phyloP scores from a whole-genome alignment of 2,113 vertebrate genomes.

The Cichladusa arquata region DNA sequence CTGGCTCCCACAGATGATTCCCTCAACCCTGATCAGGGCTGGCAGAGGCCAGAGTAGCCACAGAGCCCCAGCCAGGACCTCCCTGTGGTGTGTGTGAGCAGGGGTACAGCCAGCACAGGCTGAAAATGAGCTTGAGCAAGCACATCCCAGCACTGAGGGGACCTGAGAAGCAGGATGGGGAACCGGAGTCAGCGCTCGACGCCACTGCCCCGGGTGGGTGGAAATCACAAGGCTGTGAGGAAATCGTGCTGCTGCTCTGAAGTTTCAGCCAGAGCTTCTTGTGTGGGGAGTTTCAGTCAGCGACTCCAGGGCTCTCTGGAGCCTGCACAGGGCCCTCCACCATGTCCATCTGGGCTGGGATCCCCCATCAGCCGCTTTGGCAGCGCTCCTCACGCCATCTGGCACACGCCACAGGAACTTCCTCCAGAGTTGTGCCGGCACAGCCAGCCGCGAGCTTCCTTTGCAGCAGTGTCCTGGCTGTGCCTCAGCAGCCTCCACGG shows the following conservation, averaged over 20 bases:
- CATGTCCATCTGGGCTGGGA: constrained; percentile 42
- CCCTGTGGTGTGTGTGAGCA: accelerated
- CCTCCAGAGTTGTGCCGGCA: background rate
- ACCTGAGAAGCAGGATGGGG: background rate
- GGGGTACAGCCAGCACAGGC: background rate
- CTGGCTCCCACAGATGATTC: background rate
- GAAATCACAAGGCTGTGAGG: background rate
- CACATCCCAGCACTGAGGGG: background rate
- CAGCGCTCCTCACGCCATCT: constrained; percentile 11
- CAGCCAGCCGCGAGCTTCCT: background rate
- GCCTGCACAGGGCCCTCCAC: background rate
- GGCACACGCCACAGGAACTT: background rate
- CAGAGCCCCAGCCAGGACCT: background rate
- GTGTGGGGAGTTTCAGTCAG: background rate
- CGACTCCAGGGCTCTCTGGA: background rate
- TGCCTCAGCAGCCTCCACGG: background rate
- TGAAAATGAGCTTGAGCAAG: background rate
- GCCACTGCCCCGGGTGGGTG: background rate
- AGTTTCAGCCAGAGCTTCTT: background rate
- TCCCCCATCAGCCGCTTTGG: constrained; percentile 38
- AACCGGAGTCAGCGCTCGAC: accelerated
- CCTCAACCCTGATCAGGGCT: background rate
- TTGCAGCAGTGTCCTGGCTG: constrained; percentile 2
- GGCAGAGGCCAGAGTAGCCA: background rate
- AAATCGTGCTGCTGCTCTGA: background rate